Evolutionary conservation across 2,113 vertebrate genomes (phyloP).

Genomic region (Actinemys pallida): DNA sequence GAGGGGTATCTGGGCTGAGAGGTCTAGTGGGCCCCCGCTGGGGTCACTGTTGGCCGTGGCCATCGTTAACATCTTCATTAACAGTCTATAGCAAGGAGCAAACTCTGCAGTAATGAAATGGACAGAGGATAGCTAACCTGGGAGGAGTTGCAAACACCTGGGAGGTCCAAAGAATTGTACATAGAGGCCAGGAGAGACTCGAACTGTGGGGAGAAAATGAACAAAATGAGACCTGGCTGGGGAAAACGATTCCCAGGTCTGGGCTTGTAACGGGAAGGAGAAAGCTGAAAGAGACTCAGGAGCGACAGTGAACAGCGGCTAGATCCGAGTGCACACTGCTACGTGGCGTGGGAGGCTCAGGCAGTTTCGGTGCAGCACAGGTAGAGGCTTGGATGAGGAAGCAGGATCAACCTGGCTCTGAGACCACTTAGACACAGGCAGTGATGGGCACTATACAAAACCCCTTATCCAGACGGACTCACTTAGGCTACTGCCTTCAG

Average conservation of each 20-base stretch:
- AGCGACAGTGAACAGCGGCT: neutral
- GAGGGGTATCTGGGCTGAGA: neutral
- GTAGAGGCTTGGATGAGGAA: neutral
- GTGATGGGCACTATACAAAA: neutral
- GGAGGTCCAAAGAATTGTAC: neutral
- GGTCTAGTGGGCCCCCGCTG: too few relatives aligned
- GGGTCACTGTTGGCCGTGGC: neutral
- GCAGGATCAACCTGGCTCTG: neutral
- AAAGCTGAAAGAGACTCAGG: neutral
- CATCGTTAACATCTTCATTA: neutral
- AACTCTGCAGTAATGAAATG: neutral
- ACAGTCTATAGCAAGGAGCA: neutral
- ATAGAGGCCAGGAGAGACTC: neutral
- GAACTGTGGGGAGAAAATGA: neutral
- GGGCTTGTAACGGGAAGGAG: neutral
- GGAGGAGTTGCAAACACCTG: neutral
- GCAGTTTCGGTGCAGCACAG: neutral
- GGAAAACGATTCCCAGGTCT: neutral
- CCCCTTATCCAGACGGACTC: neutral
- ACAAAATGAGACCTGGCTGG: neutral
- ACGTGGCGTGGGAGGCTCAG: too few relatives aligned
- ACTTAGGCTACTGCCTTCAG: neutral
- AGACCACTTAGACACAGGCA: neutral
- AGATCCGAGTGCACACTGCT: neutral
- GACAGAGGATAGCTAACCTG: neutral